These are phyloP conservation scores for Karalla daura DNA, from an alignment of 2,797 vertebrate species.

Conservation along the genomic window DNA sequence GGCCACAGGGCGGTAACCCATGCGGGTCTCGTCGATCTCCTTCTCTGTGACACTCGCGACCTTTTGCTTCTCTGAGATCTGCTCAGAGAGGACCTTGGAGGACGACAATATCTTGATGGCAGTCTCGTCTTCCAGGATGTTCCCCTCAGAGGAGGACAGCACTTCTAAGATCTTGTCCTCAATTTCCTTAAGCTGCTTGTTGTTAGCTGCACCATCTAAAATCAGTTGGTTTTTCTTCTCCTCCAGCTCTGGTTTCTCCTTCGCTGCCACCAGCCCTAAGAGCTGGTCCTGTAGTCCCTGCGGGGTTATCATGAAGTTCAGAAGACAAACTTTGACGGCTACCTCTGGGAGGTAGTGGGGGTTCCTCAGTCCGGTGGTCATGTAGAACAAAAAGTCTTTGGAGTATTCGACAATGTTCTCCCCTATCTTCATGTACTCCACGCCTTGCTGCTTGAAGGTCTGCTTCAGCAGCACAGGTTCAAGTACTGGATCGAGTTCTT, in stretches of 20 bases:
- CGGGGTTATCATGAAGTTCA: conserved; percentile 98
- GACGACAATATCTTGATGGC: conserved; percentile 91
- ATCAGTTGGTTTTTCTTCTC: conserved; percentile 95
- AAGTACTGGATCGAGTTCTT: conserved; percentile 92
- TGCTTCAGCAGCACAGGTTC: conserved; percentile 92
- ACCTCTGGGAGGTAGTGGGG: conserved; percentile 97
- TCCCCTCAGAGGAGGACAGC: conserved; percentile 91
- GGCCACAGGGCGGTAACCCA: conserved; percentile 93
- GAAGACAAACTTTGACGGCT: conserved; percentile 93
- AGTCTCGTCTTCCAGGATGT: conserved; percentile 94
- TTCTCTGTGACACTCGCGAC: conserved; percentile 88
- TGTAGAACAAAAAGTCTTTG: conserved; percentile 91
- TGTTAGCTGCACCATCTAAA: conserved; percentile 90
- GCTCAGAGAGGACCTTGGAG: conserved; percentile 91
- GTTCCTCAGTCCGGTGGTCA: conserved; percentile 93
- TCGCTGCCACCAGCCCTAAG: conserved; percentile 92
- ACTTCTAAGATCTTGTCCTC: conserved; percentile 93
- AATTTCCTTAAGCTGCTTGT: conserved; percentile 93
- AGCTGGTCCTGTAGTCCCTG: conserved; percentile 95
- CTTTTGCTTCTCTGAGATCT: conserved; percentile 93
- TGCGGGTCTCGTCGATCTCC: conserved; percentile 91
- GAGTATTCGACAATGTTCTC: conserved; percentile 94
- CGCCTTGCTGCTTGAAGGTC: conserved; percentile 94
- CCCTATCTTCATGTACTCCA: conserved; percentile 93
- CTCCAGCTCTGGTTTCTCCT: conserved; percentile 94